A percentile compares a stretch with the other conserved stretches of the same genome.
Conservation (phyloP, 2,113 vertebrate genomes). For the Haplochromis burtoni region DNA sequence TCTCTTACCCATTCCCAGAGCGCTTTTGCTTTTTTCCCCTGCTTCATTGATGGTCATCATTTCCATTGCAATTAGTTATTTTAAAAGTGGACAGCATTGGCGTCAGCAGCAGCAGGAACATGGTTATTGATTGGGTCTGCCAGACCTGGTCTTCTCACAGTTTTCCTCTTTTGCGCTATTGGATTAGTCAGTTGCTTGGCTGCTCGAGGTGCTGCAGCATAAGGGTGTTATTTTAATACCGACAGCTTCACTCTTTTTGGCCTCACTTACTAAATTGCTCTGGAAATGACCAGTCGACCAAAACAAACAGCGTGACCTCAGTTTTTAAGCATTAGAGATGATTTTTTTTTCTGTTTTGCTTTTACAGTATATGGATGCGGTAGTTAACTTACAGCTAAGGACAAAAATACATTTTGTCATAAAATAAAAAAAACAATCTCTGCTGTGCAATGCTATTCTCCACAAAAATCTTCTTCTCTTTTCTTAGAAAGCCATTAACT, state of each 20-base stretch:
- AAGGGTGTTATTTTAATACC: neutral
- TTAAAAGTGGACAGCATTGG: slow-evolving; percentile 8
- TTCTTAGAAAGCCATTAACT: slow-evolving; percentile 28
- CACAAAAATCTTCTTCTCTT: neutral
- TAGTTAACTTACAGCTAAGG: neutral
- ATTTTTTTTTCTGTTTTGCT: neutral
- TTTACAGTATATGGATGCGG: neutral
- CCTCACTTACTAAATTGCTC: neutral
- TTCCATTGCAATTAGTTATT: slow-evolving; percentile 43
- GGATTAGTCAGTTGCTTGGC: slow-evolving; percentile 23
- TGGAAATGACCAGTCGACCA: neutral
- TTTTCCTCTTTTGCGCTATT: slow-evolving; percentile 4
- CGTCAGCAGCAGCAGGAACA: slow-evolving; percentile 1
- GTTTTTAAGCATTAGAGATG: neutral
- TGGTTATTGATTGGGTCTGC: slow-evolving; percentile 17
- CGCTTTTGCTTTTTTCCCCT: neutral
- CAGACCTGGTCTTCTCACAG: neutral
- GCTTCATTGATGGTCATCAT: slow-evolving; percentile 13
- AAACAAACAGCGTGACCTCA: neutral
- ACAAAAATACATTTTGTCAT: neutral
- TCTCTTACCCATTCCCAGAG: slow-evolving; percentile 1
- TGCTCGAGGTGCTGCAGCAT: neutral
- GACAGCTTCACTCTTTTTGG: neutral
- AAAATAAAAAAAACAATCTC: neutral
- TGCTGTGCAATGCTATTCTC: neutral